A percentile compares a stretch with the other conserved stretches of the same genome.
Conservation (phyloP, 2,113 vertebrate genomes). For the Hiodon tergisus region DNA sequence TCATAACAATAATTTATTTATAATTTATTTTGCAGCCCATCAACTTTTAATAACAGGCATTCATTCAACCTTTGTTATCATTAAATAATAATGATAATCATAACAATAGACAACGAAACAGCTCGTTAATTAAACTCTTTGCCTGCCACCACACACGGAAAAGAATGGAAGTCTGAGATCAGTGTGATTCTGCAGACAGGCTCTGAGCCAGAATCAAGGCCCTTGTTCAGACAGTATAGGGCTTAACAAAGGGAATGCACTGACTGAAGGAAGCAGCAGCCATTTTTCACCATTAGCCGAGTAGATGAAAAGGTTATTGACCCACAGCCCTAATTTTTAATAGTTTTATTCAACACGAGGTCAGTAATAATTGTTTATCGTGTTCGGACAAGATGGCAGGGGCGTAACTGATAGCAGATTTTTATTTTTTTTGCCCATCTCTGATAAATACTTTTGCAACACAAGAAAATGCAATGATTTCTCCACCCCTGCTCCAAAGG, state of each 20-base stretch:
- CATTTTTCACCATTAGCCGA: slow-evolving; percentile 12
- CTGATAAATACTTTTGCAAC: neutral
- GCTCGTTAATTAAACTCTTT: slow-evolving; percentile 15
- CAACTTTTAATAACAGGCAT: too few species aligned
- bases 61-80: too few species aligned
- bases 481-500: neutral
- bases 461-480: neutral
- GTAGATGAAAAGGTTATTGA: slow-evolving; percentile 22
- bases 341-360: slow-evolving; percentile 16
- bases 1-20: too few species aligned
- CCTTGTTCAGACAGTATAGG: slow-evolving; percentile 8
- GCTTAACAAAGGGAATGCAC: slow-evolving; percentile 15
- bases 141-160: neutral
- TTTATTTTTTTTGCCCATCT: neutral
- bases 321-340: slow-evolving; percentile 1
- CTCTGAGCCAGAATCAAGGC: neutral
- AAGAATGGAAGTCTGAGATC: neutral
- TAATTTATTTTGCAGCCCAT: too few species aligned
- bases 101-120: neutral
- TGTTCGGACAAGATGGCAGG: neutral
- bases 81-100: too few species aligned
- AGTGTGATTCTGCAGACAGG: neutral
- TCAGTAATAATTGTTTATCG: slow-evolving; percentile 1
- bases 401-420: neutral
- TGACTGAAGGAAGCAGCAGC: slow-evolving; percentile 10